Conservation (phyloP, 2,797 vertebrate species). For the Bucorvus abyssinicus region DNA sequence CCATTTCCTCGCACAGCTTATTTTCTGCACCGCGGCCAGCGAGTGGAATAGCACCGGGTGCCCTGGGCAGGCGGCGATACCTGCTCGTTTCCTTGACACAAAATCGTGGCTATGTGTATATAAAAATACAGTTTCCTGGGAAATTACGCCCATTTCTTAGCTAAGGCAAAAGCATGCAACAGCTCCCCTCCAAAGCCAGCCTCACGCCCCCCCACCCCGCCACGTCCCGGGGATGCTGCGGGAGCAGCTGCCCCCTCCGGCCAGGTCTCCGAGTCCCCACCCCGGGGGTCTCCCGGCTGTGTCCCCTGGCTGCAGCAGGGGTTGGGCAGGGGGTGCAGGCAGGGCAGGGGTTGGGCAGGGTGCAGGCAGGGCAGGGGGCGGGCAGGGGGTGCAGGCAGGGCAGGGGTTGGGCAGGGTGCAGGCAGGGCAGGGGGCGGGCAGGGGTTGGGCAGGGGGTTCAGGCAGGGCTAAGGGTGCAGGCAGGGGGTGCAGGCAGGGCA, state of each 20-base stretch:
- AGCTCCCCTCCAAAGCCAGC: not conserved
- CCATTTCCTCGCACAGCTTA: conserved; percentile 67
- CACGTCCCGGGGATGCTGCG: not conserved
- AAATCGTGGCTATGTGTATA: not conserved
- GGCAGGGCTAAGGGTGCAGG: too few relatives aligned
- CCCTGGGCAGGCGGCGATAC: conserved; percentile 21
- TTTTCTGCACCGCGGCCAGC: conserved; percentile 54
- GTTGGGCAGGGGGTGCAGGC: not conserved
- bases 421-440: too few relatives aligned
- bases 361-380: not conserved
- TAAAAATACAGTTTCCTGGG: not conserved
- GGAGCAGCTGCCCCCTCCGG: not conserved
- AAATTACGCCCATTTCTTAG: too few relatives aligned
- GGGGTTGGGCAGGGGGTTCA: not conserved
- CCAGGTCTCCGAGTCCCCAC: too few relatives aligned
- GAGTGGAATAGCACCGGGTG: conserved; percentile 35
- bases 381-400: not conserved
- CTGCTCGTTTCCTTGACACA: conserved; percentile 50
- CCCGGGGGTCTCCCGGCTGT: not conserved
- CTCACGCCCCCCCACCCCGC: too few relatives aligned
- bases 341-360: too few relatives aligned
- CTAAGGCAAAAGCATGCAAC: conserved; percentile 38
- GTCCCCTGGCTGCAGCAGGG: not conserved
- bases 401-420: not conserved
- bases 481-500: not conserved